phyloP scores from a whole-genome alignment of 2,797 vertebrate species.

The Epinephelus malabaricus region DNA sequence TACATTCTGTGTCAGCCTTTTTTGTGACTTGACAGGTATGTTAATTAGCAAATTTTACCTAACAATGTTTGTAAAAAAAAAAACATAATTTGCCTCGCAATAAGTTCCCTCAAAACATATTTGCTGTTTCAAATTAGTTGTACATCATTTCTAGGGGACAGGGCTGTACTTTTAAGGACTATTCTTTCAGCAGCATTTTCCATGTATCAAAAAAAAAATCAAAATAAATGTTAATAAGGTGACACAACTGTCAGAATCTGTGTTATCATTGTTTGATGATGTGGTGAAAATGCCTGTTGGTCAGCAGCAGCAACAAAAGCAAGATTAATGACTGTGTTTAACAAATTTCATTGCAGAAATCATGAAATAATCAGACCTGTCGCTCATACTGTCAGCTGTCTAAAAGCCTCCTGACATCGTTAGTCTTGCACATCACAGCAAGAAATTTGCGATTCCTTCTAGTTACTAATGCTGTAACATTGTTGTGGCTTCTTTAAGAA shows the following conservation, averaged over 20 bases:
- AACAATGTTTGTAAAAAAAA: too few relatives aligned
- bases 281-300: background rate
- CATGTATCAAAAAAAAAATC: background rate
- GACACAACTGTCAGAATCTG: background rate
- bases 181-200: background rate
- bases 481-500: constrained; percentile 3
- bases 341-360: background rate
- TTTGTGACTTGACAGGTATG: too few relatives aligned
- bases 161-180: background rate
- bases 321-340: constrained; percentile 5
- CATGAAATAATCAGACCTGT: background rate
- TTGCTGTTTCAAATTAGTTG: too few relatives aligned
- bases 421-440: background rate
- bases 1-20: too few relatives aligned
- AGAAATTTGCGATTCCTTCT: background rate
- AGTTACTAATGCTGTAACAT: background rate
- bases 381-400: background rate
- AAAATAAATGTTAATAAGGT: background rate
- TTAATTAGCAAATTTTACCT: too few relatives aligned
- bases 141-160: too few relatives aligned
- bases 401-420: background rate
- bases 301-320: background rate
- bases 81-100: too few relatives aligned
- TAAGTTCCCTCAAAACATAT: too few relatives aligned
- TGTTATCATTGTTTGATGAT: background rate